Evolutionary conservation across 2,888 invertebrate genomes (phyloP).

Genomic region (Erebia palarica): DNA sequence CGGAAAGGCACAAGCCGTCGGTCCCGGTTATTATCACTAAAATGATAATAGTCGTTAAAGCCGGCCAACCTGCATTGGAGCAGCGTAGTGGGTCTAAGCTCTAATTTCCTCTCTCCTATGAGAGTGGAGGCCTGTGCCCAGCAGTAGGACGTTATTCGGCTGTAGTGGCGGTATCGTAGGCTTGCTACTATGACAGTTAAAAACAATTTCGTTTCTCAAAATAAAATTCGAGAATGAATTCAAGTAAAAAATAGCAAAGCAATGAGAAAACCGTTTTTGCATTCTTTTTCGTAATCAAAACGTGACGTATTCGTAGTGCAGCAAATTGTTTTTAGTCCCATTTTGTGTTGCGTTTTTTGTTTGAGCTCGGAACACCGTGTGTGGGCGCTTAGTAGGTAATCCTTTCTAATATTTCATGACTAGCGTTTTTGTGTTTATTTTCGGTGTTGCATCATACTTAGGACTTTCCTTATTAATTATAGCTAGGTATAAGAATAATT

Average conservation of each 20-base stretch:
- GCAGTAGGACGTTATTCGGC: too few relatives aligned
- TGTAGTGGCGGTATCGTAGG: too few relatives aligned
- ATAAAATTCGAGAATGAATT: background rate
- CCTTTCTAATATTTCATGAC: constrained; percentile 36
- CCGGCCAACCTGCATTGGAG: too few relatives aligned
- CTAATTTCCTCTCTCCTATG: too few relatives aligned
- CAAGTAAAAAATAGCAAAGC: constrained; percentile 32
- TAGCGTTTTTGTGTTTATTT: constrained; percentile 11
- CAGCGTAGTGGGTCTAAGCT: too few relatives aligned
- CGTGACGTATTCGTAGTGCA: constrained; percentile 48
- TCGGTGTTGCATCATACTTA: background rate
- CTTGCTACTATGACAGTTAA: too few relatives aligned
- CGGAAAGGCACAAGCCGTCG: too few relatives aligned
- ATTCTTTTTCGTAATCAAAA: constrained; percentile 44
- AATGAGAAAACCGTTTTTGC: constrained; percentile 40
- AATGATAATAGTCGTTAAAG: too few relatives aligned
- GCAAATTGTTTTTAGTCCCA: constrained; percentile 52
- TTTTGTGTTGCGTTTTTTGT: constrained; percentile 51
- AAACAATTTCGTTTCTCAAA: background rate
- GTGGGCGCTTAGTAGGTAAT: constrained; percentile 61
- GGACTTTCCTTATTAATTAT: too few relatives aligned
- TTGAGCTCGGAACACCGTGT: constrained; percentile 64
- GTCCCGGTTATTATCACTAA: too few relatives aligned
- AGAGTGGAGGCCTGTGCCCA: too few relatives aligned
- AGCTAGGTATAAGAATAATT: too few relatives aligned